Base-by-base conservation (phyloP, 1,140 invertebrate species). In the Oryzaephilus surinamensis region DNA sequence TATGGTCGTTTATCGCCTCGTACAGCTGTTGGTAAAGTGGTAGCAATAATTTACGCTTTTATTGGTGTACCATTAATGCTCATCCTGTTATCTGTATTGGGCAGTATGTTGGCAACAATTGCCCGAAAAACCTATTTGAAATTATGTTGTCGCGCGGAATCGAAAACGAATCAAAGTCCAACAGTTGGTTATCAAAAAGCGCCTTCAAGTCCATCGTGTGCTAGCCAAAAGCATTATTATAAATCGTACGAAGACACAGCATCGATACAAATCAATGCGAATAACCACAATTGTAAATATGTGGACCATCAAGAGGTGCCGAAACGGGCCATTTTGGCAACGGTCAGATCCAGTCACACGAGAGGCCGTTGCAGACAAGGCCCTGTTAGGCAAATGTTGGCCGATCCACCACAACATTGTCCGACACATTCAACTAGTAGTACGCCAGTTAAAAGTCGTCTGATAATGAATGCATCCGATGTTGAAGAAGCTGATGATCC, bases 21-120 rank as follows among this genome's bases (percentile, higher is more conserved):
- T 48, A 89, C 85, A 13, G 58, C 71, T 6, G 58, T 68, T 10
- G 90, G 90, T 2, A 82, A 87, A 57, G 69, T 88, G 14, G 75
- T 85, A 1, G 91, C 88, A 1, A 91, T 94, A 48, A 64, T 90
- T 7, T 94, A 94, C 60, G 88, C 90, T 1, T 67, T 77, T 50
- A 70, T 75, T 51, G 86, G 90, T 1, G 86, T 92, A 18, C 90
- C 89, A 2, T 60, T 93, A 26, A 90, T 90, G 67, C 66, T 93
- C 26, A 73, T 91, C 27, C 91, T 86, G 61, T 66, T 93, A 27
- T 86, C 85, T 3, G 88, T 88, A 50, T 71, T 92, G 32, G 89
- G 89, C 1, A 75, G 78, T n/a, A 67, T 83, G 26, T 67, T 90
- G 39, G 86, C 86, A 11, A 70, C 77, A 17, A 71, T 77, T 1